Percentiles rank a stretch among this genome's conserved stretches.
phyloP scores from a whole-genome alignment of 2,888 invertebrate genomes.

The Gastracanthus pulcherrimus region DNA sequence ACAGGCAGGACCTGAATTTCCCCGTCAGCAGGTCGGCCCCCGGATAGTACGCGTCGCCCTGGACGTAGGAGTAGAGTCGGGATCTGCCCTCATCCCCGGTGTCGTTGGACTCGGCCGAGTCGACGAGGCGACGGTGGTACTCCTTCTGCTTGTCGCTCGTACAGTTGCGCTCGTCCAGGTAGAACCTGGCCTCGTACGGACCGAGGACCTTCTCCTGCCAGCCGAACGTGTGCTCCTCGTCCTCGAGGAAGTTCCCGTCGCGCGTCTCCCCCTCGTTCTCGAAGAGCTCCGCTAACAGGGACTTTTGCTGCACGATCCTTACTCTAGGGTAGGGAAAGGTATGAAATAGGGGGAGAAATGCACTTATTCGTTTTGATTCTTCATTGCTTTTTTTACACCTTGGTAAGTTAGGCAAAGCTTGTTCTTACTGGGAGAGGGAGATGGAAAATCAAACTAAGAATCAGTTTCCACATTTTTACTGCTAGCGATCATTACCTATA shows the following conservation, averaged over 20 bases:
- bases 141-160: constrained; percentile 81
- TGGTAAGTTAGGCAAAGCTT: too few relatives aligned
- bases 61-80: constrained; percentile 81
- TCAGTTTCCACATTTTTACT: too few relatives aligned
- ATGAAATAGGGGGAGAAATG: neutral
- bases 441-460: too few relatives aligned
- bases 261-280: constrained; percentile 71
- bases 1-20: constrained; percentile 64
- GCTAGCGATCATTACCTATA: too few relatives aligned
- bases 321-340: constrained; percentile 66
- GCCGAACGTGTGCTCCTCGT: constrained; percentile 77
- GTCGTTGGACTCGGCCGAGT: constrained; percentile 65
- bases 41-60: constrained; percentile 80
- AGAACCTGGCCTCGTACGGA: constrained; percentile 81
- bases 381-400: too few relatives aligned
- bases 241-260: constrained; percentile 71
- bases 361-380: neutral
- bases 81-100: constrained; percentile 74
- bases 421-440: too few relatives aligned
- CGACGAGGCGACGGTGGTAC: constrained; percentile 78
- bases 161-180: constrained; percentile 82
- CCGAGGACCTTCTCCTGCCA: constrained; percentile 89
- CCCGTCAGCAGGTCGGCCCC: constrained; percentile 51
- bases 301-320: constrained; percentile 72
- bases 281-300: constrained; percentile 72